Percentiles rank a stretch among this genome's conserved stretches.
Evolutionary conservation across 2,113 vertebrate genomes (phyloP).

Genomic region (Halichoerus grypus): DNA sequence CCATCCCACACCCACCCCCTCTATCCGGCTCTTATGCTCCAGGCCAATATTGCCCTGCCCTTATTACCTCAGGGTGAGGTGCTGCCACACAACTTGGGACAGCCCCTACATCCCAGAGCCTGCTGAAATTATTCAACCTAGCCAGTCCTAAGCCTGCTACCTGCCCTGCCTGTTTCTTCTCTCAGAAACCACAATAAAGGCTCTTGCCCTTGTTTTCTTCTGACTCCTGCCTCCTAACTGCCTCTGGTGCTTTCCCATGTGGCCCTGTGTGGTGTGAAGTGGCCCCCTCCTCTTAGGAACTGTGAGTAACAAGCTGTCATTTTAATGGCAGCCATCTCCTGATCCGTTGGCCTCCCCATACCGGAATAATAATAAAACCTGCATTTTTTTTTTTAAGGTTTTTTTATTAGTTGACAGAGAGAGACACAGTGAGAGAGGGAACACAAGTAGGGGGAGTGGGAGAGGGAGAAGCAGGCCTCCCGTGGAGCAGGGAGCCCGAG

Average conservation of each 20-base stretch:
- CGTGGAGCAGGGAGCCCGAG: no score
- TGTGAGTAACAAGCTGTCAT: not conserved
- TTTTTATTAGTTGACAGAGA: no score
- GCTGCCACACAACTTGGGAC: not conserved
- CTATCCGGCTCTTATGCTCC: not conserved
- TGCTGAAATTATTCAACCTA: not conserved
- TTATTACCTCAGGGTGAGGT: not conserved
- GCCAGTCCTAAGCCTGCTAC: not conserved
- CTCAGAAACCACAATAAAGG: no score
- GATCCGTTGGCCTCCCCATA: not conserved
- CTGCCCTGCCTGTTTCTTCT: not conserved
- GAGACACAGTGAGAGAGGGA: no score
- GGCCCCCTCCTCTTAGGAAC: not conserved
- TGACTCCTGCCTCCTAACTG: not conserved
- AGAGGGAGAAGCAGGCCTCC: no score
- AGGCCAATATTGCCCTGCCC: not conserved
- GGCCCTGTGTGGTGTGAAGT: not conserved
- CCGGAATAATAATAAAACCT: not conserved
- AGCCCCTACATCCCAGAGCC: not conserved
- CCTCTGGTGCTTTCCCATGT: not conserved
- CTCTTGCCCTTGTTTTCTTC: not conserved
- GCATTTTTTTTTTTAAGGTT: not conserved
- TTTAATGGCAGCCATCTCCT: not conserved
- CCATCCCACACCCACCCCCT: not conserved
- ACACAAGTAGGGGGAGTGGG: no score